Evolutionary conservation across 2,888 invertebrate species (phyloP).

Genomic region (Ctena decussata): DNA sequence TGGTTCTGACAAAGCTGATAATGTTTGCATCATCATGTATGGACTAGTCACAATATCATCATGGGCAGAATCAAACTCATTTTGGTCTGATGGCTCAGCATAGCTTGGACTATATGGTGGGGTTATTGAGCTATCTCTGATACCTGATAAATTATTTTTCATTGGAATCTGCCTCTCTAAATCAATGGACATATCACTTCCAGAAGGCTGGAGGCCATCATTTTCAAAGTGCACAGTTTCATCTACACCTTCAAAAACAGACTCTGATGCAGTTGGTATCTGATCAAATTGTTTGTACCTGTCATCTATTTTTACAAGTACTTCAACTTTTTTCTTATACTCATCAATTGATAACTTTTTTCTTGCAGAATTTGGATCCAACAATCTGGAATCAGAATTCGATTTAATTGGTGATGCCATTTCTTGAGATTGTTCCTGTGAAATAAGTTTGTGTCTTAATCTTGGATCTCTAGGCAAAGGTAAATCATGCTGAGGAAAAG

Average conservation of each 20-base stretch:
- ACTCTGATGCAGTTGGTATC: neutral
- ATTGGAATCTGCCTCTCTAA: neutral
- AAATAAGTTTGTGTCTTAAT: neutral
- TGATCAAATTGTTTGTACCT: neutral
- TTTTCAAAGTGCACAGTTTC: neutral
- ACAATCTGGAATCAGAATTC: neutral
- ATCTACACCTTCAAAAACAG: neutral
- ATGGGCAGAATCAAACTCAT: neutral
- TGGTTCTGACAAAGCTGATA: slow-evolving; percentile 60
- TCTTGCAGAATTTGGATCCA: neutral
- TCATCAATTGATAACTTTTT: slow-evolving; percentile 58
- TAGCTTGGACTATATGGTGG: neutral
- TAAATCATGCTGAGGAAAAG: neutral
- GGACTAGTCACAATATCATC: slow-evolving; percentile 49
- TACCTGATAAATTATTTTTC: neutral
- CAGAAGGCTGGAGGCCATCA: neutral
- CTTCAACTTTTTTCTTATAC: slow-evolving; percentile 57
- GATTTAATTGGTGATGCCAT: neutral
- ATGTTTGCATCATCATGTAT: slow-evolving; percentile 57
- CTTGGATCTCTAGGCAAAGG: neutral
- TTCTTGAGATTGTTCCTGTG: neutral
- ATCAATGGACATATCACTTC: neutral
- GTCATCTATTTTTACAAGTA: neutral
- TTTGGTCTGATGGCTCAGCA: neutral
- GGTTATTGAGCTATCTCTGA: neutral